Evolutionary conservation across 35 echinoderm and acorn worm species (phyloP).

Genomic region (Heliocidaris tuberculata): DNA sequence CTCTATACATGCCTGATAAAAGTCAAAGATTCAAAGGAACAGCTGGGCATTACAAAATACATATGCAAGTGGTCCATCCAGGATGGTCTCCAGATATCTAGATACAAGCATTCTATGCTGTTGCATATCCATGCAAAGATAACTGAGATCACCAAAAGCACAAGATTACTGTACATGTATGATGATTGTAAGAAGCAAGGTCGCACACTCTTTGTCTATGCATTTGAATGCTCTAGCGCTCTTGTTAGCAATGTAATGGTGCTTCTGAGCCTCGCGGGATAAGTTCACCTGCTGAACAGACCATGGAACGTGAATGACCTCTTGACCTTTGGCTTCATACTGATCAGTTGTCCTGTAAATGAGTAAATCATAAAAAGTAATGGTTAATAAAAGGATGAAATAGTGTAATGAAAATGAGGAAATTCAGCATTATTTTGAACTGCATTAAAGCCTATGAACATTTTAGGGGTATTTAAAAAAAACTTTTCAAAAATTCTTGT

Average conservation of each 20-base stretch:
- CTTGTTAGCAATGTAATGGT: neutral
- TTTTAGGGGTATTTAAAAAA: no score
- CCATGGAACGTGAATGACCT: slow-evolving; percentile 42
- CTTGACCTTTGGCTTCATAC: slow-evolving; percentile 46
- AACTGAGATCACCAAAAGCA: neutral
- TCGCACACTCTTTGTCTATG: neutral
- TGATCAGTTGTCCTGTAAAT: slow-evolving; percentile 16
- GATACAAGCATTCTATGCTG: neutral
- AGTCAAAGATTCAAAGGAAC: neutral
- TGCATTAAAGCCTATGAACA: no score
- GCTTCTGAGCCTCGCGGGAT: neutral
- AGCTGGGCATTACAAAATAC: neutral
- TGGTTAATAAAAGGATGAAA: neutral
- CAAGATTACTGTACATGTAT: neutral
- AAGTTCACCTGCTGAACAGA: neutral
- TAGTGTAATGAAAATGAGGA: neutral
- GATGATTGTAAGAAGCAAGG: neutral
- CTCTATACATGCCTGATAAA: neutral
- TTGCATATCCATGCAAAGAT: neutral
- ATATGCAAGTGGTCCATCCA: neutral
- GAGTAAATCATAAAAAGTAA: neutral
- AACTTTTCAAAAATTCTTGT: no score
- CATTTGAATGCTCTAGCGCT: neutral
- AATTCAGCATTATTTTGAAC: no score
- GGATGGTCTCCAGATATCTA: neutral